Evolutionary conservation across 2,113 vertebrate genomes (phyloP), one percentile per base, ranked within the genome.

Genomic region (Pelmatolapia mariae): DNA sequence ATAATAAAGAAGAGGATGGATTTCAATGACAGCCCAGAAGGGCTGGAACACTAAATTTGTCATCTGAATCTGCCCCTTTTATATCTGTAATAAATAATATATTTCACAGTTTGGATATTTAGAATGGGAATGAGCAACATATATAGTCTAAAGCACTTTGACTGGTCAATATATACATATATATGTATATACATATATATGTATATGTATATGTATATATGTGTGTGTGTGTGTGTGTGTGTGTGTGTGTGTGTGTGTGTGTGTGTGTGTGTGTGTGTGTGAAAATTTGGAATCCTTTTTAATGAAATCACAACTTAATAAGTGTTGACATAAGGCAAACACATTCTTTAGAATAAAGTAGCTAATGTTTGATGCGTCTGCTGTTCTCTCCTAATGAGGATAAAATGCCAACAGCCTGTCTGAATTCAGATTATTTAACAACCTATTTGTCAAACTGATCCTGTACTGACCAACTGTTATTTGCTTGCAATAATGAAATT

Each of bases 401-500:
- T 78, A 45, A 82, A 71, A 71, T 13, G 19, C 81, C 81, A 82
- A 31, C 86, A 81, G 87, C 50, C 52, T 73, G 31, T 40, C 59
- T 31, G 54, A 45, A 80, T 45, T 80, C 88, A 63, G 15, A 86
- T 84, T 52, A 82, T 89, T 86, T 88, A 79, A 43, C 2, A 76
- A 85, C 54, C 54, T 36, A 83, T 85, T 91, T 83, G 81, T 81
- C 61, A 82, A 40, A 45, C 68, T 50, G 66, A 71, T 83, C 50
- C 4, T 50, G 38, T 83, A 81, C 83, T 38, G 26, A 83, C 57
- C 68, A 78, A n/a, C 83, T 87, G 13, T 89, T 33, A 89, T 91
- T 92, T 89, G 76, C 52, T 87, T 80, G 50, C 83, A 81, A 82
- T 85, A 50, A 84, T 79, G 66, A 57, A 53, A 66, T 79, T 81